Evolutionary conservation across 2,797 vertebrate genomes (phyloP).

Genomic region (Arrhamphus sclerolepis): DNA sequence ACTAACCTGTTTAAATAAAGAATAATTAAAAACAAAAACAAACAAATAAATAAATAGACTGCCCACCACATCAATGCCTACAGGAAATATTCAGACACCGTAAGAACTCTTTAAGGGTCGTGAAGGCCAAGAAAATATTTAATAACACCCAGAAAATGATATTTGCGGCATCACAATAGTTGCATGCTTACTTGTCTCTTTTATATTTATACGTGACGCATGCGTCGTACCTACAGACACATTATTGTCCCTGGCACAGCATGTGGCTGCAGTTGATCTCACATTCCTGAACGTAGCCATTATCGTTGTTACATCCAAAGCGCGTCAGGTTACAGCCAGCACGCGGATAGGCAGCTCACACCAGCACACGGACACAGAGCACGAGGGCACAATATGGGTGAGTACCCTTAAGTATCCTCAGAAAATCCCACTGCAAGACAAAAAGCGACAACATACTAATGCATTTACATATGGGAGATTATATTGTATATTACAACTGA

Average conservation of each 20-base stretch:
- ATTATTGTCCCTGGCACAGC: slow-evolving; percentile 9
- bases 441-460: not conserved
- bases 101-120: not conserved
- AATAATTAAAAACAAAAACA: too few species aligned
- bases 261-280: slow-evolving; percentile 23
- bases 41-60: too few species aligned
- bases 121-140: not conserved
- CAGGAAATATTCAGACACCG: too few species aligned
- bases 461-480: not conserved
- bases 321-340: slow-evolving; percentile 54
- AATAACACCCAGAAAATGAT: not conserved
- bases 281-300: slow-evolving; percentile 42
- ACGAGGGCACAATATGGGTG: slow-evolving; percentile 61
- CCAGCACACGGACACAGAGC: slow-evolving; percentile 16
- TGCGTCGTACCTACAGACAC: not conserved
- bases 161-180: not conserved
- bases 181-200: not conserved
- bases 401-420: slow-evolving; percentile 23
- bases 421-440: not conserved
- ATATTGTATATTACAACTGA: not conserved
- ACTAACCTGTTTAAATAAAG: too few species aligned
- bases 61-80: too few species aligned
- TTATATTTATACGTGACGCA: not conserved
- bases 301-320: slow-evolving; percentile 26
- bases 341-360: slow-evolving; percentile 14